Base-by-base conservation (phyloP, 2,797 vertebrate species). In the Mormyrus hasselquistii region DNA sequence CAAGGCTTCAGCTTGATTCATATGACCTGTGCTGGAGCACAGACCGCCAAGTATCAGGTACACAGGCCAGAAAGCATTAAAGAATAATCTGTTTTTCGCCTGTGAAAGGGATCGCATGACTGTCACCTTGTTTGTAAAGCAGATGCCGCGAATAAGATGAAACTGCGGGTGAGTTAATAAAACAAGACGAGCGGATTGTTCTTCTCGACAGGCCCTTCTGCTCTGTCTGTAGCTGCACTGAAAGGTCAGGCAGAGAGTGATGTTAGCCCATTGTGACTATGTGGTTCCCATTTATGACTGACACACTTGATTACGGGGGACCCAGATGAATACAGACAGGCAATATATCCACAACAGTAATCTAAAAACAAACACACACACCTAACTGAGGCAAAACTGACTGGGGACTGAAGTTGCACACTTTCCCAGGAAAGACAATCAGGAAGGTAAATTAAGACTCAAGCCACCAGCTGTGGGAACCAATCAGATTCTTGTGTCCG, bases 211-310 rank as follows among this genome's bases (percentile, higher is more conserved):
- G 62, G 34, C 14, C 69, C 69, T 41, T 41, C 47, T 49, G 14
- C 22, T 85, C 47, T 85, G 49, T 52, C 82, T 12, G 82, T 49
- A 44, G 44, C n/a, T 85, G 47, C 47, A 12, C 82, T 52, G 25
- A 85, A 85, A 50, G 82, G 47, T 85, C 82, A 85, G 82, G 82
- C 44, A 44, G 44, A 85, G 82, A 76, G 34, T 19, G 69, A 76
- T 41, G 69, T 76, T 19, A 76, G 34, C 25, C 25, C 25, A 34
- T 9, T 34, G 25, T 6, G 34, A 5, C 34, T 34, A 19, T 41
- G 69, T 76, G 69, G 1, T 19, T 76, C 69, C 34, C 69, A 41
- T 76, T 76, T 76, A 41, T 76, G 69, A 76, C 69, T 38, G 69
- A 76, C 69, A 41, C 69, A 41, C 34, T 38, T 76, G 69, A 76